Base-by-base conservation (phyloP, 2,113 vertebrate genomes). In the Ellobius talpinus region DNA sequence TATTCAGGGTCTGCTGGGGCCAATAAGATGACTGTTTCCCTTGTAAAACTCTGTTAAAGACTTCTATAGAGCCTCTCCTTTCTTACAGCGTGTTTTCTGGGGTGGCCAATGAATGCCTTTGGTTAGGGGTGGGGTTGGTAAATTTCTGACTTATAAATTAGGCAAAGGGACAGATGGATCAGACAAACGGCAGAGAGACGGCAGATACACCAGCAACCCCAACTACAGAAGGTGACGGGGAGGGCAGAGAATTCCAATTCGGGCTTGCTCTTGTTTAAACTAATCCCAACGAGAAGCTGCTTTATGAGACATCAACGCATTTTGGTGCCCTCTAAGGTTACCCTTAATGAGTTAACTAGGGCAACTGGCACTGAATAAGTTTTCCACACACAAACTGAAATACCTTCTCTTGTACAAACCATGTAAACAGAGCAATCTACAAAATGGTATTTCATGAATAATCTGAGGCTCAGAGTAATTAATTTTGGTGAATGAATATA, bases 371-470 rank as follows among this genome's bases (percentile, higher is more conserved):
- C 26, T 31, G 12, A 47, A 31, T 77, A 84, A 39, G 11, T 23
- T 63, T 84, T 39, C 55, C 21, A 65, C 29, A 52, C 58, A n/a
- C 17, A 88, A 65, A 66, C n/a, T 65, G 29, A 61, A 68, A 87
- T 23, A 13, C 39, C 13, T 14, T 68, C 45, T 50, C 50, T n/a
- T 26, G 24, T 50, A 81, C 3, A 65, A 66, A 39, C 66, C 23
- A 50, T 31, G 33, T 58, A 68, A 45, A 93, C 24, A 14, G 24
- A 84, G 76, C 17, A 85, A 17, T 58, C 31, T 58, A 66, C 6
- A 45, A 95, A 92, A 88, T 68, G 39, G 39, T 91, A 87, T 42
- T 79, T 91, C 29, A 50, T 42, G 72, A 86, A 77, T 50, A 87
- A 79, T 91, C 39, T 72, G 31, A 87, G 24, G 29, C 3, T 50